Conservation (phyloP, 1,140 invertebrate genomes). For the Telenomus remus region DNA sequence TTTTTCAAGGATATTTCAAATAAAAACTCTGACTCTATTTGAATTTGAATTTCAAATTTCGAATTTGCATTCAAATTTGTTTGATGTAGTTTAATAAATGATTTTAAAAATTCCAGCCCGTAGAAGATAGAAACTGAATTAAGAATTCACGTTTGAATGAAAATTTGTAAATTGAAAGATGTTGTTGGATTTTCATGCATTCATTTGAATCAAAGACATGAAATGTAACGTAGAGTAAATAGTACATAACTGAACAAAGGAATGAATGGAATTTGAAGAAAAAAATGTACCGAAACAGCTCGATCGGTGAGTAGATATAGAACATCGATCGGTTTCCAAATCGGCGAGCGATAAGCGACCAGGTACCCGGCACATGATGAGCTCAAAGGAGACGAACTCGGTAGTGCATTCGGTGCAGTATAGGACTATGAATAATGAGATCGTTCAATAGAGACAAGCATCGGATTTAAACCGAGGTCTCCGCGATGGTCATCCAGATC, state of each 20-base stretch:
- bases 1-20: too few species aligned
- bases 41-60: too few species aligned
- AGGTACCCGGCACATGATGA: slow-evolving; percentile 33
- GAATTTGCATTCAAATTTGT: too few species aligned
- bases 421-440: slow-evolving; percentile 57
- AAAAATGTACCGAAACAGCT: not conserved
- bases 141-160: too few species aligned
- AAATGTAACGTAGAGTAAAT: slow-evolving; percentile 32
- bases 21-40: too few species aligned
- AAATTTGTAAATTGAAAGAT: too few species aligned
- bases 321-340: slow-evolving; percentile 32
- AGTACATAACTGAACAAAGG: slow-evolving; percentile 37
- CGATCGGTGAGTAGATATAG: too few species aligned
- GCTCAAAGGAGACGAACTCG: slow-evolving; percentile 46
- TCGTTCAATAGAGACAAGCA: slow-evolving; percentile 56
- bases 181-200: too few species aligned
- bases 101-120: too few species aligned
- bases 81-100: too few species aligned
- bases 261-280: slow-evolving; percentile 4
- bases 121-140: too few species aligned
- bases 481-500: slow-evolving; percentile 34
- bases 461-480: slow-evolving; percentile 41
- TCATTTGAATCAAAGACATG: too few species aligned
- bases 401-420: slow-evolving; percentile 21
- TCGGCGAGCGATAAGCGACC: slow-evolving; percentile 25